Evolutionary conservation across 2,113 vertebrate genomes (phyloP).

Genomic region (Osmerus mordax): DNA sequence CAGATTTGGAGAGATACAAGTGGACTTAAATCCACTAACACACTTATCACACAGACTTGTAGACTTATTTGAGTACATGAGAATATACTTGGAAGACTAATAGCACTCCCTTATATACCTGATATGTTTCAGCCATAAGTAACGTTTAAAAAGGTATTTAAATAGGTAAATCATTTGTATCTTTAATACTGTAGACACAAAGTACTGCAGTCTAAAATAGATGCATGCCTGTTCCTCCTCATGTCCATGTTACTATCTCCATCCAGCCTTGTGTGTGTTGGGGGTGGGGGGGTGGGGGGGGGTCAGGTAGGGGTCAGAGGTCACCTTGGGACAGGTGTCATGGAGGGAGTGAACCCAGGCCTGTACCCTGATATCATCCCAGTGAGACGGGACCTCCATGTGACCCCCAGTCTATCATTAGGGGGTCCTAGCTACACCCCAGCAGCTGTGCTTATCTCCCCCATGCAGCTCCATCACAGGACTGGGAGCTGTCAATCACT

Average conservation of each 20-base stretch:
- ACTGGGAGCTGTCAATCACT: conserved; percentile 68
- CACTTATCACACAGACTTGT: conserved; percentile 50
- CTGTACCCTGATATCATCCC: conserved; percentile 55
- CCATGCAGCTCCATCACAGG: conserved; percentile 61
- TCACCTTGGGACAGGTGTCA: conserved; percentile 55
- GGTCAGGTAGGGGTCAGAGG: conserved; percentile 56
- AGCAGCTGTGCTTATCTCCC: conserved; percentile 70
- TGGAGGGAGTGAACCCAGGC: conserved; percentile 56
- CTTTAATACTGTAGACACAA: too few relatives aligned
- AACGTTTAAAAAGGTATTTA: too few relatives aligned
- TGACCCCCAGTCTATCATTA: conserved; percentile 64
- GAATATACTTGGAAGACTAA: too few relatives aligned
- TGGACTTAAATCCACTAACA: conserved; percentile 55
- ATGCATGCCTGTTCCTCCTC: not conserved
- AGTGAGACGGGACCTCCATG: conserved; percentile 53
- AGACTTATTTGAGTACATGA: conserved; percentile 6
- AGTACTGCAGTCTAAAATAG: too few relatives aligned
- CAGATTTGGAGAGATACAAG: conserved; percentile 70
- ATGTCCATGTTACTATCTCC: not conserved
- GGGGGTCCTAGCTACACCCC: conserved; percentile 44
- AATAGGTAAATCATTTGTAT: too few relatives aligned
- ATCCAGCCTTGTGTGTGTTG: not conserved
- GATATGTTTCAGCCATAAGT: too few relatives aligned
- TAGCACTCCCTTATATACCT: too few relatives aligned
- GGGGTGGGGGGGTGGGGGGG: not conserved